phyloP scores from a whole-genome alignment of 2,113 vertebrate genomes.

The Bothrops jararaca region DNA sequence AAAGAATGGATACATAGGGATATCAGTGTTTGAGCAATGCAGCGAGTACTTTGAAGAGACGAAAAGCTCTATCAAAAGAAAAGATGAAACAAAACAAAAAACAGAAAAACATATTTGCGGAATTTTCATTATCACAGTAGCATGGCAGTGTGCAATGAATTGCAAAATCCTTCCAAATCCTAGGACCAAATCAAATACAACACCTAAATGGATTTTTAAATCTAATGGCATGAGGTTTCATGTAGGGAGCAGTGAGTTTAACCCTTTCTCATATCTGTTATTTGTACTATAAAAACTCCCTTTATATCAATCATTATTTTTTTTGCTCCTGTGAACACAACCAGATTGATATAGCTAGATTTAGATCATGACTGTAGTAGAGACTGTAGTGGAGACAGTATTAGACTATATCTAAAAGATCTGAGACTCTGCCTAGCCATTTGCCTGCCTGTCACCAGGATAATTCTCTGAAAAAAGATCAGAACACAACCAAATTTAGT shows the following conservation, averaged over 20 bases:
- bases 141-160: neutral
- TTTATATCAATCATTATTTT: neutral
- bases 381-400: neutral
- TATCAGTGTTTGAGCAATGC: neutral
- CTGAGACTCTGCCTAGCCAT: neutral
- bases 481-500: neutral
- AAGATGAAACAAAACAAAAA: neutral
- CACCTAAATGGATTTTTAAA: neutral
- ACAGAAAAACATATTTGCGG: rapidly evolving
- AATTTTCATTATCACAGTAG: neutral
- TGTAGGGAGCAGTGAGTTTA: neutral
- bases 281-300: neutral
- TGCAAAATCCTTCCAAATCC: neutral
- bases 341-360: neutral
- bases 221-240: neutral
- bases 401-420: neutral
- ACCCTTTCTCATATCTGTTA: neutral
- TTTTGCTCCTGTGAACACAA: neutral
- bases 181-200: neutral
- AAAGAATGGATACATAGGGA: neutral
- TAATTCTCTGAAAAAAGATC: neutral
- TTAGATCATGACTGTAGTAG: neutral
- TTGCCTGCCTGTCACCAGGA: neutral
- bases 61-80: neutral
- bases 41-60: neutral